Evolutionary conservation across 2,113 vertebrate genomes (phyloP).

Genomic region (Pheucticus melanocephalus): DNA sequence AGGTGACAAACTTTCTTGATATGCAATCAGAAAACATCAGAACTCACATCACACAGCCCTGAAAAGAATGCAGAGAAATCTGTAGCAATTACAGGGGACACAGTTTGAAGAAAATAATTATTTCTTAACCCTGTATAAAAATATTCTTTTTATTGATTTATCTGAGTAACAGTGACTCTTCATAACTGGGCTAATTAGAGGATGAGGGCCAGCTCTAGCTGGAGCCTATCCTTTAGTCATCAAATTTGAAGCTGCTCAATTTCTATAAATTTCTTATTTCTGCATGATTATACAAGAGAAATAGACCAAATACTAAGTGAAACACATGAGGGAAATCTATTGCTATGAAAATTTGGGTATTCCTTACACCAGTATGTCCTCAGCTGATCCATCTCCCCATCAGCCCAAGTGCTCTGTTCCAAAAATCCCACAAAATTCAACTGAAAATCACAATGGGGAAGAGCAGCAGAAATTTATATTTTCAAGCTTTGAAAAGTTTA

Average conservation of each 20-base stretch:
- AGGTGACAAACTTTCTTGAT: neutral
- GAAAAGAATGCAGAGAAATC: neutral
- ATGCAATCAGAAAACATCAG: neutral
- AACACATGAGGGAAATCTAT: neutral
- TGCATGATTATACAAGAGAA: neutral
- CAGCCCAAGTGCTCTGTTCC: neutral
- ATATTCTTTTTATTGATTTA: neutral
- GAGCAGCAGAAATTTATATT: neutral
- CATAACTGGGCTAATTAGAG: neutral
- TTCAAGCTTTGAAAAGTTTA: neutral
- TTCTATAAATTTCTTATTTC: neutral
- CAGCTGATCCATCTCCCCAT: neutral
- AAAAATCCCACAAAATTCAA: neutral
- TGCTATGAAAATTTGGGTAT: neutral
- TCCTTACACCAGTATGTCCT: neutral
- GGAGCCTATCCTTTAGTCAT: neutral
- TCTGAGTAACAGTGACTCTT: neutral
- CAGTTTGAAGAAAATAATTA: neutral
- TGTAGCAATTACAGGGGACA: neutral
- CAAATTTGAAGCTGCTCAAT: neutral
- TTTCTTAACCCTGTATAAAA: neutral
- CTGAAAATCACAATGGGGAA: neutral
- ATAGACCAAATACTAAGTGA: neutral
- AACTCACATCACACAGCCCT: neutral
- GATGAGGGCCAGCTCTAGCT: neutral